These are phyloP conservation scores for Scrobipalpa atriplicella DNA, from an alignment of 2,888 invertebrate genomes.

Conservation along the genomic window DNA sequence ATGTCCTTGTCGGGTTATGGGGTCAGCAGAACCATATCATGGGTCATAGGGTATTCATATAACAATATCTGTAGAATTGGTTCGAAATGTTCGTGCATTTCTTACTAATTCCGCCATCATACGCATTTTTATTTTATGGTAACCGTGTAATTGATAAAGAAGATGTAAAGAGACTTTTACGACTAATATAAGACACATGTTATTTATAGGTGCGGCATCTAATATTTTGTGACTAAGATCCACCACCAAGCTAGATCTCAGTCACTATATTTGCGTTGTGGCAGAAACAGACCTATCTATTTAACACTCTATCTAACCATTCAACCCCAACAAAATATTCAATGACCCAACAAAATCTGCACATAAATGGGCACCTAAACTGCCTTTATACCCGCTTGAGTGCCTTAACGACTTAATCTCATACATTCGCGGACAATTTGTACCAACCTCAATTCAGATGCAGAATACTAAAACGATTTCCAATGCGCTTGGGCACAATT, in stretches of 20 bases:
- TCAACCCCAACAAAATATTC: background rate
- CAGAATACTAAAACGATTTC: background rate
- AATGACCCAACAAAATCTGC: background rate
- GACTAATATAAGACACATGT: too few species aligned
- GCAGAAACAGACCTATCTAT: background rate
- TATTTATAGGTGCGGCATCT: too few species aligned
- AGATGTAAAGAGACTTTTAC: too few species aligned
- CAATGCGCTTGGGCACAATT: background rate
- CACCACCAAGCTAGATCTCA: too few species aligned
- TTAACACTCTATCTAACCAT: background rate
- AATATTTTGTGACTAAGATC: too few species aligned
- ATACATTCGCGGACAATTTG: conserved; percentile 13
- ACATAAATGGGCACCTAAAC: background rate
- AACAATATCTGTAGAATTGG: too few species aligned
- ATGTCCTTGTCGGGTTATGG: background rate
- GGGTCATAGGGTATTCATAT: too few species aligned
- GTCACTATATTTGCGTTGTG: too few species aligned
- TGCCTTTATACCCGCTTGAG: background rate
- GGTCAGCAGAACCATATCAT: background rate
- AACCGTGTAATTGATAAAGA: too few species aligned
- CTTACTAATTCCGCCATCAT: too few species aligned
- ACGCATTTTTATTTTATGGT: too few species aligned
- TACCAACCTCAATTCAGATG: conserved; percentile 5
- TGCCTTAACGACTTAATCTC: conserved; percentile 16
- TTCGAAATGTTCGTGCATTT: too few species aligned